Evolutionary conservation across 2,797 vertebrate species (phyloP), one percentile per base, ranked within the genome.

Genomic region (Spea hammondii): DNA sequence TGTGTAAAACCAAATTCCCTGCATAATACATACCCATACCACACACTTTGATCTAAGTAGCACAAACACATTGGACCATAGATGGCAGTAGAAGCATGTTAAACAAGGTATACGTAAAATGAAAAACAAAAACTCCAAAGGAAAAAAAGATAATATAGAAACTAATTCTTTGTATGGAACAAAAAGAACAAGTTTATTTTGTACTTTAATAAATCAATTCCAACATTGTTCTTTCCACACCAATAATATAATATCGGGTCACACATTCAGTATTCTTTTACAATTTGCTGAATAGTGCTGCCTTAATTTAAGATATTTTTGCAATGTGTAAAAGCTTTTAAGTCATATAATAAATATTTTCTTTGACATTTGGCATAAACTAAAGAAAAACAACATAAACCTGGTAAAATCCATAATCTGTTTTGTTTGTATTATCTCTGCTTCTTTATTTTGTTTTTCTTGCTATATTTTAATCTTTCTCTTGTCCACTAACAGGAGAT

Each of bases 151-250:
- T 32, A 32, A 32, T 32, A 32, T 32, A 32, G 32, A 32, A 32
- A 32, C 32, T 32, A 32, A 32, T 32, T 32, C 32, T 32, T 32
- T 32, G 32, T 32, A 32, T 32, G 32, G 50, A 81, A 73, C 44
- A 65, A 72, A 79, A 82, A 64, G 47, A 77, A 82, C 70, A 82
- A 44, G 70, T 74, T 72, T 82, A 82, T 82, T 82, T 74, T 70
- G 80, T 74, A 64, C 69, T 70, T 77, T 82, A 82, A 82, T 82
- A 82, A 82, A 82, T 82, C 80, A 82, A 82, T 82, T 77, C 65
- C 66, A 72, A 64, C 67, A 82, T 73, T 67, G 69, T 78, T 77
- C 70, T 78, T 74, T 74, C 48, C 71, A 82, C 57, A 17, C 64
- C 80, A 82, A 77, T 77, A 72, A 73, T 74, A 76, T 65, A 74